Conservation (phyloP, 1,140 invertebrate species). For the Brachionus koreanus region DNA sequence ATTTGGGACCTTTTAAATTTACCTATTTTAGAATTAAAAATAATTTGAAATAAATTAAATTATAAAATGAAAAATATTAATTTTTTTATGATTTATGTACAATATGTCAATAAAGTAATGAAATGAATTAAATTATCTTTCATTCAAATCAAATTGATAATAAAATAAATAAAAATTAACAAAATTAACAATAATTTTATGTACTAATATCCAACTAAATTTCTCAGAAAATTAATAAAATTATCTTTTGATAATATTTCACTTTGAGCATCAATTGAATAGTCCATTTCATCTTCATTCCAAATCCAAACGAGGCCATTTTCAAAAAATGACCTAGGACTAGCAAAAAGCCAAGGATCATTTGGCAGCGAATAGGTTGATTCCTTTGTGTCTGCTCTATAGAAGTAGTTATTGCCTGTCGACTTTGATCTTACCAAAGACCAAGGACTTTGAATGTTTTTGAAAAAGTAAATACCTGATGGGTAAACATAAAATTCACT, state of each 20-base stretch:
- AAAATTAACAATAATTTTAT: background rate
- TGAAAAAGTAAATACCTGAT: conserved; percentile 27
- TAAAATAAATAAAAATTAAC: background rate
- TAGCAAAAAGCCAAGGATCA: conserved; percentile 25
- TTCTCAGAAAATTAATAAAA: conserved; percentile 26
- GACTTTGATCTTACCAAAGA: conserved; percentile 28
- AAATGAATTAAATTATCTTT: background rate
- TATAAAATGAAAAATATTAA: background rate
- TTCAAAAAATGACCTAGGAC: conserved; percentile 28
- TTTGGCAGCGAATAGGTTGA: background rate
- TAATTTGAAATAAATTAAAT: no score
- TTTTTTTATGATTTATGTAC: background rate
- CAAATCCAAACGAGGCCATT: conserved; percentile 30
- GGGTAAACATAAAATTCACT: conserved; percentile 32
- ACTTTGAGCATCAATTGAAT: background rate
- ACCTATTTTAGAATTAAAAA: no score
- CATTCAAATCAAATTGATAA: background rate
- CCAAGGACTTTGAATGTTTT: conserved; percentile 23
- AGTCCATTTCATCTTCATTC: background rate
- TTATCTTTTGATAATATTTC: conserved; percentile 16
- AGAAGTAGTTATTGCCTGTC: conserved; percentile 20
- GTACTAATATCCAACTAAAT: background rate
- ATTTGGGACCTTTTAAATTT: no score
- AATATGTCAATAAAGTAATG: background rate
- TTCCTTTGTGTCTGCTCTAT: background rate